Conservation (phyloP, 2,797 vertebrate genomes). For the Sebastes aleutianus region DNA sequence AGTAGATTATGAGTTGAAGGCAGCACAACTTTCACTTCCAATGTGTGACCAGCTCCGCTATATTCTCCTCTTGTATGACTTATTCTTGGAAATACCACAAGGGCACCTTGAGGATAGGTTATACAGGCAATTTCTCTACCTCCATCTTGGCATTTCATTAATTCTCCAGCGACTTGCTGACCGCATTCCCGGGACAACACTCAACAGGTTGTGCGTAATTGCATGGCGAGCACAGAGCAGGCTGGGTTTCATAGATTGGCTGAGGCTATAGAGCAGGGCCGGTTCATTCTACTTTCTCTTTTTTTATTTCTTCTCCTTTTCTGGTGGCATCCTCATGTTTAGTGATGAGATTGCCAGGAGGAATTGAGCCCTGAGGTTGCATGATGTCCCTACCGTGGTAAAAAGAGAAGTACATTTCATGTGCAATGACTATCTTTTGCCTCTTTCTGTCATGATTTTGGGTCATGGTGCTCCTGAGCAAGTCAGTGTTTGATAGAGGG, state of each 20-base stretch:
- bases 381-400: constrained; percentile 34
- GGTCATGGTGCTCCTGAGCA: neutral
- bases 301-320: constrained; percentile 13
- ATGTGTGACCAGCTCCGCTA: constrained; percentile 24
- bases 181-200: constrained; percentile 81
- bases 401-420: constrained; percentile 30
- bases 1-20: constrained; percentile 51
- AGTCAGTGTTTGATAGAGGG: neutral
- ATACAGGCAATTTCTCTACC: constrained; percentile 81
- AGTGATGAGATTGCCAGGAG: constrained; percentile 66
- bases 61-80: constrained; percentile 69
- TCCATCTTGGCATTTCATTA: constrained; percentile 84
- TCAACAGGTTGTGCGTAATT: constrained; percentile 87
- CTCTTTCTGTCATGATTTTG: constrained; percentile 33
- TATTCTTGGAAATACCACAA: constrained; percentile 78
- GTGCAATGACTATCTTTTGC: constrained; percentile 43
- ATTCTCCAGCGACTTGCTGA: constrained; percentile 80
- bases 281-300: constrained; percentile 40
- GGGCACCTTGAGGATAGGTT: constrained; percentile 85
- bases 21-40: constrained; percentile 50
- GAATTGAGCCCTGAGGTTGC: constrained; percentile 53
- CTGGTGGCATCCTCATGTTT: constrained; percentile 66
- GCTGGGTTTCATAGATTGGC: constrained; percentile 73
- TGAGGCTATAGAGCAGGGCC: constrained; percentile 46
- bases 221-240: constrained; percentile 66